These are phyloP conservation scores for Ia io DNA, from an alignment of 2,113 vertebrate species.

Conservation along the genomic window DNA sequence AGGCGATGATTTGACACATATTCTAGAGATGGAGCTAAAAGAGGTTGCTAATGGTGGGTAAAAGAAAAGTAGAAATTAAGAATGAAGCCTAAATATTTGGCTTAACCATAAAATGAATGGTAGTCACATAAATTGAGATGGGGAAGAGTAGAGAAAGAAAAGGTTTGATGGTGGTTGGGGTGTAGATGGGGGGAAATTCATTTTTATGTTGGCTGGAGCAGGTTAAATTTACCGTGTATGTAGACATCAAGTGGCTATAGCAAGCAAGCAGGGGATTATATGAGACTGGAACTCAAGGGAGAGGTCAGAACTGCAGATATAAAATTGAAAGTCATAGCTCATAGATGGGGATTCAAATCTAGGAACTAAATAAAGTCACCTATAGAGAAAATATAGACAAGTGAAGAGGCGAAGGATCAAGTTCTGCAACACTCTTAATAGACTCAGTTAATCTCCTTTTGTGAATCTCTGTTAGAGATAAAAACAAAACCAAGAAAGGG, in stretches of 20 bases:
- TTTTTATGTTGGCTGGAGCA: not conserved
- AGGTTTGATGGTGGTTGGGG: not conserved
- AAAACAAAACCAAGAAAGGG: not conserved
- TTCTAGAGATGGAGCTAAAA: not conserved
- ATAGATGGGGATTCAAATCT: not conserved
- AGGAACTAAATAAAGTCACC: not conserved
- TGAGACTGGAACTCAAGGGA: not conserved
- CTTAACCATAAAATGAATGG: not conserved
- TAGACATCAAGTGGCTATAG: not conserved
- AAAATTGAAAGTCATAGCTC: not conserved
- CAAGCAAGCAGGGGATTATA: not conserved
- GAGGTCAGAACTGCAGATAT: not conserved
- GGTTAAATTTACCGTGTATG: not conserved
- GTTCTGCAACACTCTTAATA: not conserved
- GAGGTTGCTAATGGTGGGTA: not conserved
- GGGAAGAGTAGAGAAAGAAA: not conserved
- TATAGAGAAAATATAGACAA: not conserved
- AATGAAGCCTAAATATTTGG: not conserved
- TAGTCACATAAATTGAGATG: not conserved
- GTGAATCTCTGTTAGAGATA: not conserved
- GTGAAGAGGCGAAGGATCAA: not conserved
- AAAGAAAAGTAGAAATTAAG: not conserved
- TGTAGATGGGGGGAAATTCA: not conserved
- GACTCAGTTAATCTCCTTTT: not conserved
- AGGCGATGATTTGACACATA: not conserved